These are phyloP conservation scores for Andrena flavipes DNA, from an alignment of 2,888 invertebrate species.

Conservation along the genomic window DNA sequence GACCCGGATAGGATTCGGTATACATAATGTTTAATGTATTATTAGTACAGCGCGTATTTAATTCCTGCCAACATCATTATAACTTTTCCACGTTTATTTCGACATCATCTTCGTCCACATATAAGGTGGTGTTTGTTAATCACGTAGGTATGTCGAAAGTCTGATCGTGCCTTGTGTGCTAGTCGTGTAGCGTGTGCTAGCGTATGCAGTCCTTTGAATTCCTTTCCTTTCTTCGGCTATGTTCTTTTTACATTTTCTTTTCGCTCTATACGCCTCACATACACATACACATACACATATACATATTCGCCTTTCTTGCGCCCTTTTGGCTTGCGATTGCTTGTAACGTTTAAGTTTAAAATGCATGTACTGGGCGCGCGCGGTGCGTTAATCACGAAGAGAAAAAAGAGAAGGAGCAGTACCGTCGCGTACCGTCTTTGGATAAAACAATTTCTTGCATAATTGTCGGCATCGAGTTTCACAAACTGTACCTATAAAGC, in stretches of 20 bases:
- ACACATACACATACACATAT: slow-evolving; percentile 3
- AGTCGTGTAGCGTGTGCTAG: no score
- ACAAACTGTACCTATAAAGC: slow-evolving; percentile 4
- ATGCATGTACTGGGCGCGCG: no score
- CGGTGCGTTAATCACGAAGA: not conserved
- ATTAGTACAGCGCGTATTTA: slow-evolving; percentile 64
- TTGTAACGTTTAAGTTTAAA: not conserved
- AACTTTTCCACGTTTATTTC: slow-evolving; percentile 34
- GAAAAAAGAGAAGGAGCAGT: not conserved
- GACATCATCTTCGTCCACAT: not conserved
- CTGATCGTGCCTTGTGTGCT: no score
- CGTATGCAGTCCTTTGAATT: no score
- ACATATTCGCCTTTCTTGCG: slow-evolving; percentile 4
- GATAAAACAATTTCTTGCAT: not conserved
- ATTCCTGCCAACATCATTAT: slow-evolving; percentile 57
- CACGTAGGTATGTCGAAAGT: no score
- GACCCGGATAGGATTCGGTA: slow-evolving; percentile 71
- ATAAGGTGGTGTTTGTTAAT: slow-evolving; percentile 1
- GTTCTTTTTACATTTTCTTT: no score
- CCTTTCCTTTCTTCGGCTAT: no score
- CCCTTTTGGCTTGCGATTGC: not conserved
- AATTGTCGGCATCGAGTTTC: slow-evolving; percentile 2
- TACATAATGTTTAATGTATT: slow-evolving; percentile 66
- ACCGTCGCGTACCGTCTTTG: not conserved
- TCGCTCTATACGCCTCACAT: not conserved